These are phyloP conservation scores for Heliconius eleuchia DNA, from an alignment of 1,140 invertebrate genomes.

Conservation along the genomic window DNA sequence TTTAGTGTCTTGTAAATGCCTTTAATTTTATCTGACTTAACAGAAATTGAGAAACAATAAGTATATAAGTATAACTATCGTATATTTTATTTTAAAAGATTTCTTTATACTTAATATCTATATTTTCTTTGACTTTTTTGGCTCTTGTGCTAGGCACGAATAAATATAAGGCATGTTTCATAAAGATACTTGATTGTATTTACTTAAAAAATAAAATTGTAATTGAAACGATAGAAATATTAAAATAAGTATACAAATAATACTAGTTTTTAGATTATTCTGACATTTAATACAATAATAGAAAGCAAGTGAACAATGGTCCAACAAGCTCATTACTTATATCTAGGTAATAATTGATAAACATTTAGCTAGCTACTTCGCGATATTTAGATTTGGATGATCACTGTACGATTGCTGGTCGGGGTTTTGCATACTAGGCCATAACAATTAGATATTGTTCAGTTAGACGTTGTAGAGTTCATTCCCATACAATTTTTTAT, in stretches of 20 bases:
- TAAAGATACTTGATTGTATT: neutral
- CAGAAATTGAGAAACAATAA: too few species aligned
- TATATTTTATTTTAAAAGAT: too few species aligned
- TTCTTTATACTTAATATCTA: too few species aligned
- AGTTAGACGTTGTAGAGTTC: slow-evolving; percentile 40
- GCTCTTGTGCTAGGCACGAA: too few species aligned
- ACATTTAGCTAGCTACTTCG: slow-evolving; percentile 71
- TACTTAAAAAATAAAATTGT: neutral
- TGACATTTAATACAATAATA: slow-evolving; percentile 54
- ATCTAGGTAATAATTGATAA: slow-evolving; percentile 68
- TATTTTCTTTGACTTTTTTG: too few species aligned
- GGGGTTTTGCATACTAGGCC: slow-evolving; percentile 36
- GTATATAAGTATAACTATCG: too few species aligned
- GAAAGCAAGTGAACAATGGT: slow-evolving; percentile 77
- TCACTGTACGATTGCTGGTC: slow-evolving; percentile 29
- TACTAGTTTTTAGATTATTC: slow-evolving; percentile 22
- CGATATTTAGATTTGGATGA: slow-evolving; percentile 48
- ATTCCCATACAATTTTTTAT: neutral
- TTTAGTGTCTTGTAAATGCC: too few species aligned
- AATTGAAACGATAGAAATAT: neutral
- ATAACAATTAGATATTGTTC: slow-evolving; percentile 21
- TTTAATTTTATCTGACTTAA: too few species aligned
- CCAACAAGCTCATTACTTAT: slow-evolving; percentile 73
- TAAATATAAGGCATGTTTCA: neutral
- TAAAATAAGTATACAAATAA: slow-evolving; percentile 15